Evolutionary conservation across 1,140 invertebrate species (phyloP).

Genomic region (Ips typographus): DNA sequence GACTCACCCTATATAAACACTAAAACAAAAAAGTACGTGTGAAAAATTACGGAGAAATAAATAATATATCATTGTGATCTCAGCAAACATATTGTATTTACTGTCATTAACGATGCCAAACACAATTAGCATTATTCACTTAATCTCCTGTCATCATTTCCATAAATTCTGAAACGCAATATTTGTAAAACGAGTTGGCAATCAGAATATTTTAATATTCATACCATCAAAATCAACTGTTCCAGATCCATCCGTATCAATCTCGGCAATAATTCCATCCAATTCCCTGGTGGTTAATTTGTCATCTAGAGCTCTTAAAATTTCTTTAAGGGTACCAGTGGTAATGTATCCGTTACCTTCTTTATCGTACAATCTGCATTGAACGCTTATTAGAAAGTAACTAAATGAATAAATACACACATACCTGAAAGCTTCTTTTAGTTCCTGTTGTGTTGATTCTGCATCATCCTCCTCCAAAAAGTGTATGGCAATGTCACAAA

Average conservation of each 20-base stretch:
- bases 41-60: too few species aligned
- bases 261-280: conserved; percentile 95
- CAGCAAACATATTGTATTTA: too few species aligned
- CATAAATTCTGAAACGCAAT: conserved; percentile 70
- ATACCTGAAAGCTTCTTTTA: conserved; percentile 88
- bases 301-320: conserved; percentile 88
- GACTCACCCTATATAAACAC: too few species aligned
- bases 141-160: conserved; percentile 85
- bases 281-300: conserved; percentile 89
- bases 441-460: conserved; percentile 90
- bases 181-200: too few species aligned
- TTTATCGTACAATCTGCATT: conserved; percentile 41
- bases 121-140: neutral
- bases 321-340: conserved; percentile 87
- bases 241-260: conserved; percentile 91
- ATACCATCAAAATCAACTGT: conserved; percentile 79
- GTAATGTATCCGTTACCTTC: conserved; percentile 93
- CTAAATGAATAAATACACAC: neutral
- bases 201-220: conserved; percentile 15
- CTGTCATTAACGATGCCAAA: too few species aligned
- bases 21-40: too few species aligned
- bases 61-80: too few species aligned
- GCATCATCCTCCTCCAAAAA: conserved; percentile 89
- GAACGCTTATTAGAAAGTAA: neutral
- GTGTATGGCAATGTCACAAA: conserved; percentile 85